phyloP scores from a whole-genome alignment of 2,888 invertebrate species.

The Priapulus caudatus region DNA sequence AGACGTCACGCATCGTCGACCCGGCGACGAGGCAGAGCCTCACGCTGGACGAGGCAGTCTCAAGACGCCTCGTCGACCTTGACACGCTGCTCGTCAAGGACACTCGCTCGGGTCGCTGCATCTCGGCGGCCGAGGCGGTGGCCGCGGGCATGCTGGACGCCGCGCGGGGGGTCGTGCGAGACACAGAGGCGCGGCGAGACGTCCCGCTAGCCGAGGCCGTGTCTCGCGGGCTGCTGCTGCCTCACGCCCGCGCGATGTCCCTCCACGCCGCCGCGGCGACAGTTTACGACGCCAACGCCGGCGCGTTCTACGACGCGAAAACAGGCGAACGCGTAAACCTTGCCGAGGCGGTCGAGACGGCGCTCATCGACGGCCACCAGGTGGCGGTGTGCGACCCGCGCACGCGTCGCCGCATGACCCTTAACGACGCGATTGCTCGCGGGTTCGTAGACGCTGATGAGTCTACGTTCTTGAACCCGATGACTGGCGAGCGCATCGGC shows the following conservation, averaged over 20 bases:
- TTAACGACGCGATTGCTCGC: constrained; percentile 49
- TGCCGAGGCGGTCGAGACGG: constrained; percentile 59
- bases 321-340: constrained; percentile 64
- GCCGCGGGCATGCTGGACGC: constrained; percentile 39
- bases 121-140: constrained; percentile 57
- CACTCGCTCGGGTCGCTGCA: constrained; percentile 49
- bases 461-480: constrained; percentile 26
- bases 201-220: neutral
- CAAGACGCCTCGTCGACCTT: constrained; percentile 53
- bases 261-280: neutral
- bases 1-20: constrained; percentile 62
- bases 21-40: constrained; percentile 70
- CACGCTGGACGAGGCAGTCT: constrained; percentile 66
- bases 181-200: neutral
- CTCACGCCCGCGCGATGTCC: neutral
- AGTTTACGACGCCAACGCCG: constrained; percentile 49
- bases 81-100: constrained; percentile 52
- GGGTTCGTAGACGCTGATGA: constrained; percentile 38
- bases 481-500: constrained; percentile 56
- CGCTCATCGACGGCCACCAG: constrained; percentile 60
- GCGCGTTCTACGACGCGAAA: constrained; percentile 73
- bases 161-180: neutral
- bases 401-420: constrained; percentile 53
- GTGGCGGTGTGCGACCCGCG: constrained; percentile 49
- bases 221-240: neutral